These are phyloP conservation scores for Scolanthus callimorphus DNA, from an alignment of 92 coral and sea anemone genomes.

Conservation along the genomic window DNA sequence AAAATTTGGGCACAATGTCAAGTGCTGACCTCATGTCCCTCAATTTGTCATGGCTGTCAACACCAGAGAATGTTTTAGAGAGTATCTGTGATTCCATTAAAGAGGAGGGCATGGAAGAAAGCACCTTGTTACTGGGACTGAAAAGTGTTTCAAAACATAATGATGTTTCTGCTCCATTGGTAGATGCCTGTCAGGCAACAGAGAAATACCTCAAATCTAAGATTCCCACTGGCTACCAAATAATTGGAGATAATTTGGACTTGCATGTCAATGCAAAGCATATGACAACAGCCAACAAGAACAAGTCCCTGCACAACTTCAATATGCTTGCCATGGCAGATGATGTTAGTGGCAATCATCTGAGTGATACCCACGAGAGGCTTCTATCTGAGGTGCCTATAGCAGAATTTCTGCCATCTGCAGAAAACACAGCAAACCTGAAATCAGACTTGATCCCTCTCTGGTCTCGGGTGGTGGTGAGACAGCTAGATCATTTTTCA, in stretches of 20 bases:
- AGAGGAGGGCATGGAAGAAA: neutral
- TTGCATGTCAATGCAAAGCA: conserved; percentile 41
- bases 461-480: conserved; percentile 55
- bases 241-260: no score
- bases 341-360: conserved; percentile 28
- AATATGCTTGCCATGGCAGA: no score
- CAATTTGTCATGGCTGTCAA: no score
- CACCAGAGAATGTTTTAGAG: neutral
- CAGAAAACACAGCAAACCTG: conserved; percentile 19
- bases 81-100: neutral
- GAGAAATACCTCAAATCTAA: no score
- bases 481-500: conserved; percentile 22
- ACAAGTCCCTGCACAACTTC: no score
- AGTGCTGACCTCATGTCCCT: neutral
- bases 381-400: conserved; percentile 40
- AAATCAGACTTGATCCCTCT: conserved; percentile 36
- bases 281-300: conserved; percentile 32
- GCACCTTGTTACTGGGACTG: no score
- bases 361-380: conserved; percentile 10
- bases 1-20: no score
- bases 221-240: no score
- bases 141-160: no score
- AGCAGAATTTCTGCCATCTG: conserved; percentile 25
- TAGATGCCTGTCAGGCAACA: no score
- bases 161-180: no score